Base-by-base conservation (phyloP, 2,113 vertebrate species). In the Cardinalis cardinalis region DNA sequence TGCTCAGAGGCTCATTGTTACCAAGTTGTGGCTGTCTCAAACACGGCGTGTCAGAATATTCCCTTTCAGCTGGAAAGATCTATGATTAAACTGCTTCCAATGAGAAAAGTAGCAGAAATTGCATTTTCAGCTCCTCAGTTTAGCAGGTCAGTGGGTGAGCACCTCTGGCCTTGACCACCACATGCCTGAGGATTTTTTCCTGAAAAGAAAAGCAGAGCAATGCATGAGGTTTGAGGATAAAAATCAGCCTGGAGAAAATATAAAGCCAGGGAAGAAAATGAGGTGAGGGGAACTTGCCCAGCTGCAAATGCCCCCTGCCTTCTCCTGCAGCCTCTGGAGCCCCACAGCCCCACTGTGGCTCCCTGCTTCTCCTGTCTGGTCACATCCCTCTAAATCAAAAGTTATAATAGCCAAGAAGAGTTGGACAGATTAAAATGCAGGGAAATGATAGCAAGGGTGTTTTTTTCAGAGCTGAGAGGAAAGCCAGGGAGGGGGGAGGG, bases 21-120 rank as follows among this genome's bases (percentile, higher is more conserved):
- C 80, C 87, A 93, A 90, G 90, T 58, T 65, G 75, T 77, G 94
- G 85, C 89, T 40, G 32, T 59, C 91, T 92, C 44, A 87, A 93
- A 86, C 56, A 44, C 90, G 65, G 73, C 46, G 56, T 31, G 32
- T 48, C 3, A 12, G 72, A 89, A 71, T 84, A 87, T 87, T 91
- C 79, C 55, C 69, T 89, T 95, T 89, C 92, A 79, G 56, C 59
- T 92, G 70, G 65, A 94, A 94, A 90, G 29, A 21, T 89, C 89
- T 87, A 79, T 79, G 89, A 94, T 95, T 94, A 94, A 96, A 80
- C 49, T 64, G 83, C 82, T 80, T 64, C 73, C 93, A 92, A 49
- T 40, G 83, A 92, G 48, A 90, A 90, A 76, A 52, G n/a, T 17
- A 79, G 34, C 83, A 81, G 51, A 94, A 92, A 93, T 89, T 81